Percentiles rank a stretch among this genome's conserved stretches.
Evolutionary conservation across 2,113 vertebrate genomes (phyloP).

Genomic region (Anguilla japonica): DNA sequence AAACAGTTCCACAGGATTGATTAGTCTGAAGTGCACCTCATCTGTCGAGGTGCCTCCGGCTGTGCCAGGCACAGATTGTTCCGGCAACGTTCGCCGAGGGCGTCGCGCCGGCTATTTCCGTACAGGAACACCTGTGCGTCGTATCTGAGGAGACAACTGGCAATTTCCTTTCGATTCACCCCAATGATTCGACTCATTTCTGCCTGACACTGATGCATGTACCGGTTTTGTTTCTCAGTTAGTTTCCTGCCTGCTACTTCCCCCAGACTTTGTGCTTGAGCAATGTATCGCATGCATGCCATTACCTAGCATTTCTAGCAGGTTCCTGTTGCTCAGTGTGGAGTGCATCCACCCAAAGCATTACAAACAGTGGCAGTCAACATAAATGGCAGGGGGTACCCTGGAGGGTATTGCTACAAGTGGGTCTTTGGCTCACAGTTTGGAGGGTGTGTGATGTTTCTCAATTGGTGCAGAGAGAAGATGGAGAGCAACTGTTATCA

Average conservation of each 20-base stretch:
- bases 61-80: neutral
- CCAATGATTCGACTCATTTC: slow-evolving; percentile 12
- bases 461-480: neutral
- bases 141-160: neutral
- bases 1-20: slow-evolving; percentile 16
- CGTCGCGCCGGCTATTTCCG: neutral
- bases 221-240: neutral
- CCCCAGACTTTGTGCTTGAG: neutral
- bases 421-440: neutral
- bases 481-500: neutral
- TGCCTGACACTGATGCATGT: neutral
- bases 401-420: neutral
- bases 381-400: neutral
- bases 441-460: neutral
- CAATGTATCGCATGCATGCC: neutral
- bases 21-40: slow-evolving; percentile 26
- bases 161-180: slow-evolving; percentile 4
- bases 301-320: too few species aligned
- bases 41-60: neutral
- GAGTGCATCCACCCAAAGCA: neutral
- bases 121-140: neutral
- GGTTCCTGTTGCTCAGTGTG: neutral
- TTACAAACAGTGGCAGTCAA: neutral
- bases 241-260: neutral
- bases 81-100: neutral